Evolutionary conservation across 1,140 invertebrate species (phyloP), one percentile per base, ranked within the genome.

Genomic region (Lanistes nyassanus): DNA sequence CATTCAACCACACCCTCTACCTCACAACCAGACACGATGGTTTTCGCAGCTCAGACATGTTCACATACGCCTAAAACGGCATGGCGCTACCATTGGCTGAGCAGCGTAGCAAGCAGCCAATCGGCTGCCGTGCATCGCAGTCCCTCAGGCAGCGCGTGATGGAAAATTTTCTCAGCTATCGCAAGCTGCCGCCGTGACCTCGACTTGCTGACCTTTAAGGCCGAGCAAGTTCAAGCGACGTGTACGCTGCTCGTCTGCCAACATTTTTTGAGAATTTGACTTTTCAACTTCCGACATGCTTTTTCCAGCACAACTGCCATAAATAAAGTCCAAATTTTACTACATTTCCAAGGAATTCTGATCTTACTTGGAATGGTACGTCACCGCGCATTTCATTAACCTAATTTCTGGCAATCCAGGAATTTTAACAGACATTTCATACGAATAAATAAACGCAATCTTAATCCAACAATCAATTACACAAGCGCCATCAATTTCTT

Each of bases 131-230:
- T 37, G 37, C 56, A 23, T 72, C 6, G 31, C 29, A 9, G 31
- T 34, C 55, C 70, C 47, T 47, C 21, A 53, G 31, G 68, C 70
- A 26, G 70, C 70, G 70, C 70, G 70, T 72, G 70, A 72, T 72
- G 70, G 70, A 72, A 72, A 72, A 72, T 72, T 72, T 72, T 47
- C 55, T n/a, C n/a, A n/a, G n/a, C n/a, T n/a, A n/a, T n/a, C 70
- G 37, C 69, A 26, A 31, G 56, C n/a, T 56, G 69, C 69, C 37
- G 47, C 55, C 56, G 70, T 60, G 70, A 72, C 70, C 70, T 72
- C 70, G 70, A 37, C 55, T 62, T 29, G 51, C 42, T 3, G 56
- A 56, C 36, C 47, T 55, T 58, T 55, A 16, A 29, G 53, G 23
- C 36, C 55, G 34, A 31, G 42, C 58, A 4, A 26, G 53, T 70